phyloP scores from a whole-genome alignment of 2,797 vertebrate genomes.

The Pitangus sulphuratus region DNA sequence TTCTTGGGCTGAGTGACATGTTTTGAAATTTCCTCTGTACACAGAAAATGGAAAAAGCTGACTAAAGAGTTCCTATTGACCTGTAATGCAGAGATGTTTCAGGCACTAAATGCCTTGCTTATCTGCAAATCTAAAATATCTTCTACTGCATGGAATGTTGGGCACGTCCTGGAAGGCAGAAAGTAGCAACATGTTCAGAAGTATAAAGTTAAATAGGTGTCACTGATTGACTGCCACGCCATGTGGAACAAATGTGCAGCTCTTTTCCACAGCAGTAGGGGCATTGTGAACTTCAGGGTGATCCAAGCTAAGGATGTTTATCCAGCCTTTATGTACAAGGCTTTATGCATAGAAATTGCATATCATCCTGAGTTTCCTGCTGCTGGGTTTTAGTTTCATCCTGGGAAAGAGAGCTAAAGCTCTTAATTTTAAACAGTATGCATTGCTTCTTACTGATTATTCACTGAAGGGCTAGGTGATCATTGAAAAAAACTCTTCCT shows the following conservation, averaged over 20 bases:
- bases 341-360: not conserved
- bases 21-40: conserved; percentile 60
- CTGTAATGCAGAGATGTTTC: conserved; percentile 30
- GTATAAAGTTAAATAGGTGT: not conserved
- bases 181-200: not conserved
- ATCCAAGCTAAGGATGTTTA: not conserved
- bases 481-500: not conserved
- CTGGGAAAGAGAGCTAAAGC: not conserved
- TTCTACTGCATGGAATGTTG: not conserved
- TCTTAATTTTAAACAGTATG: not conserved
- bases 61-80: conserved; percentile 54
- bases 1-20: conserved; percentile 55
- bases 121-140: not conserved
- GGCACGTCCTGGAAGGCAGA: not conserved
- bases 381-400: not conserved
- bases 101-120: not conserved
- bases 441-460: not conserved
- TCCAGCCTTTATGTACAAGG: not conserved
- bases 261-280: not conserved
- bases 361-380: not conserved
- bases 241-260: fast-evolving
- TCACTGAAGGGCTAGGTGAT: not conserved
- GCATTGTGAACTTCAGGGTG: not conserved
- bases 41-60: conserved; percentile 52
- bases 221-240: not conserved